Percentiles rank a stretch among this genome's conserved stretches.
These are phyloP conservation scores for Drosophila ambigua DNA, from an alignment of 1,140 invertebrate genomes.

Conservation along the genomic window DNA sequence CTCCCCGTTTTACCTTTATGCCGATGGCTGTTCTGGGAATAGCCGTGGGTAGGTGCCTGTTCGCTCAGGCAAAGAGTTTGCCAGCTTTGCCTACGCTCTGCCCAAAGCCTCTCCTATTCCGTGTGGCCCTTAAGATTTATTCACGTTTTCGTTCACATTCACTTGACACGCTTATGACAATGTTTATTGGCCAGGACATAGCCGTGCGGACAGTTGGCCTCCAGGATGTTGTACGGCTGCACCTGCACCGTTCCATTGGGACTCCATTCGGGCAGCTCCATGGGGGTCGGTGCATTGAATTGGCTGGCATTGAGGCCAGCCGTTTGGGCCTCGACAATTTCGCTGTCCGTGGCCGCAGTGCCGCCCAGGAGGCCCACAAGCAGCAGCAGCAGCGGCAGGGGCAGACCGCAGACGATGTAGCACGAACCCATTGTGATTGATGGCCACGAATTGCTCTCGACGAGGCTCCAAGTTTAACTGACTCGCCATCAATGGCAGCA, in stretches of 20 bases:
- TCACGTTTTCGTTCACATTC: not conserved
- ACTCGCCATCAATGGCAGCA: constrained; percentile 28
- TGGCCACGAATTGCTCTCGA: not conserved
- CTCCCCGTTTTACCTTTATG: too few species aligned
- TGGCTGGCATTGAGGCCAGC: constrained; percentile 4
- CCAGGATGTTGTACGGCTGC: constrained; percentile 72
- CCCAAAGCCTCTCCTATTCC: not conserved
- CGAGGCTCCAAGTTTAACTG: constrained; percentile 36
- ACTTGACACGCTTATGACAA: constrained; percentile 67
- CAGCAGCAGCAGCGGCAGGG: too few species aligned
- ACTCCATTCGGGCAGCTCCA: constrained; percentile 13
- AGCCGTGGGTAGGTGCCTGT: not conserved
- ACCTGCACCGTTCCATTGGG: constrained; percentile 41
- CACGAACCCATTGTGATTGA: constrained; percentile 5
- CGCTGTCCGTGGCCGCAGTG: constrained; percentile 45
- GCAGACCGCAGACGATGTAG: not conserved
- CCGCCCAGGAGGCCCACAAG: constrained; percentile 23
- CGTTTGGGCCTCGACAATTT: constrained; percentile 54
- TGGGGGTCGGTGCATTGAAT: not conserved
- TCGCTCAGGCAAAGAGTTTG: not conserved
- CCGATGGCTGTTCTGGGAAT: too few species aligned
- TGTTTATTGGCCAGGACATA: constrained; percentile 74
- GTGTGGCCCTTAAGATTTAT: constrained; percentile 2
- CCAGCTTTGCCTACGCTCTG: not conserved
- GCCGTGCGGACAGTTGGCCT: constrained; percentile 65